Evolutionary conservation across 2,888 invertebrate species (phyloP).

Genomic region (Erebia ligea): DNA sequence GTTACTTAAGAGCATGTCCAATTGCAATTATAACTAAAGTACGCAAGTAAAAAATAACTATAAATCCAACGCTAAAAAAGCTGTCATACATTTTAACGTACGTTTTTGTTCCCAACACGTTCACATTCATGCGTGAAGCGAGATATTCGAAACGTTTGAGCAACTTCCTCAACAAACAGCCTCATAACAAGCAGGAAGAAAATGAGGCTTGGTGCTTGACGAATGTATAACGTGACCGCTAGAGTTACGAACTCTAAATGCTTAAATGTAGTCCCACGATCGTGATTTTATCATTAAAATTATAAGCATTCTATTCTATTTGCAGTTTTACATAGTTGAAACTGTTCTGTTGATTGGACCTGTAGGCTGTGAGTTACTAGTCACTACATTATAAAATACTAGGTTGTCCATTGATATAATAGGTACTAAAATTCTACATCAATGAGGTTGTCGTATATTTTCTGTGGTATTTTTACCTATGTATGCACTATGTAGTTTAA

Average conservation of each 20-base stretch:
- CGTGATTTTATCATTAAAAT: conserved; percentile 49
- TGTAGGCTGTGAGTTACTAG: no score
- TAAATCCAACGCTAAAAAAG: neutral
- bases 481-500: no score
- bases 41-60: no score
- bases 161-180: conserved; percentile 40
- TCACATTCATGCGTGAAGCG: conserved; percentile 23
- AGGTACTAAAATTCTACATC: no score
- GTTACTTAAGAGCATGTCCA: no score
- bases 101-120: conserved; percentile 18
- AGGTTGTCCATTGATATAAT: no score
- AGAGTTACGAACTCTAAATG: conserved; percentile 52
- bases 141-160: conserved; percentile 26
- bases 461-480: no score
- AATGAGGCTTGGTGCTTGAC: conserved; percentile 55
- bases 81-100: conserved; percentile 1
- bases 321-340: neutral
- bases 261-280: conserved; percentile 45
- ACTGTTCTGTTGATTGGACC: neutral
- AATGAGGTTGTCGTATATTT: no score
- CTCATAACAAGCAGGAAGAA: conserved; percentile 49
- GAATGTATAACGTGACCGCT: conserved; percentile 61
- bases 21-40: no score
- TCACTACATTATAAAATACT: no score
- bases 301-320: conserved; percentile 40